phyloP scores from a whole-genome alignment of 2,113 vertebrate genomes.

The Pseudorasbora parva region DNA sequence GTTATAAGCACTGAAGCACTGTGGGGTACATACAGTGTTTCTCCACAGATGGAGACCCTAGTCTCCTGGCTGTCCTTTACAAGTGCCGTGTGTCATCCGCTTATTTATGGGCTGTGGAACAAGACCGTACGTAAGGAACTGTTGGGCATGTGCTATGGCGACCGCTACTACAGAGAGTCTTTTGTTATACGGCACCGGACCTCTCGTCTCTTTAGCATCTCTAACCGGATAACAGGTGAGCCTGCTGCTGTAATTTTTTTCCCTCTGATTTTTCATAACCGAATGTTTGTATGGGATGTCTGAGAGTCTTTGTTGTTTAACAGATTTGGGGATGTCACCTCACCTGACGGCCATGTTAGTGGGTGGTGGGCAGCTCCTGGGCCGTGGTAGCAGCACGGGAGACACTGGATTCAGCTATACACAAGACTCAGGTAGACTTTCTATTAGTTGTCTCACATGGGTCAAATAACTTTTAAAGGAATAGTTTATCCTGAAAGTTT shows the following conservation, averaged over 20 bases:
- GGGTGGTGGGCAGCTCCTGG: constrained; percentile 84
- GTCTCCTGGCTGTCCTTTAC: constrained; percentile 94
- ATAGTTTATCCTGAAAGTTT: not conserved
- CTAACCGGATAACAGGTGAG: constrained; percentile 95
- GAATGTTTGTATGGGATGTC: not conserved
- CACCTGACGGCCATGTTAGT: constrained; percentile 94
- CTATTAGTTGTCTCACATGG: not conserved
- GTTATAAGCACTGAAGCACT: constrained; percentile 91
- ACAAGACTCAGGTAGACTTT: constrained; percentile 88
- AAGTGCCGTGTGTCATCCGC: constrained; percentile 91
- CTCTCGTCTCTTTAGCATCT: constrained; percentile 93
- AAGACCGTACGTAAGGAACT: constrained; percentile 97
- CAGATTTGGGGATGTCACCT: constrained; percentile 96
- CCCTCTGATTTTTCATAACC: not conserved
- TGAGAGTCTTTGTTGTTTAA: constrained; percentile 43
- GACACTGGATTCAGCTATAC: constrained; percentile 98
- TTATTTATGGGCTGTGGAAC: constrained; percentile 98
- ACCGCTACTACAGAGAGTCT: constrained; percentile 91
- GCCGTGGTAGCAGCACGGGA: constrained; percentile 92
- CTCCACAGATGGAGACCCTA: constrained; percentile 88
- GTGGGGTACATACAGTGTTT: constrained; percentile 88
- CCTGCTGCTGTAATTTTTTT: not conserved
- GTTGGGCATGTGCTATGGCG: constrained; percentile 94
- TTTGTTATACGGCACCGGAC: constrained; percentile 90
- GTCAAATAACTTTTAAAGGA: not conserved